These are phyloP conservation scores for Rhinopomastus cyanomelas DNA, from an alignment of 2,113 vertebrate genomes.

Conservation along the genomic window DNA sequence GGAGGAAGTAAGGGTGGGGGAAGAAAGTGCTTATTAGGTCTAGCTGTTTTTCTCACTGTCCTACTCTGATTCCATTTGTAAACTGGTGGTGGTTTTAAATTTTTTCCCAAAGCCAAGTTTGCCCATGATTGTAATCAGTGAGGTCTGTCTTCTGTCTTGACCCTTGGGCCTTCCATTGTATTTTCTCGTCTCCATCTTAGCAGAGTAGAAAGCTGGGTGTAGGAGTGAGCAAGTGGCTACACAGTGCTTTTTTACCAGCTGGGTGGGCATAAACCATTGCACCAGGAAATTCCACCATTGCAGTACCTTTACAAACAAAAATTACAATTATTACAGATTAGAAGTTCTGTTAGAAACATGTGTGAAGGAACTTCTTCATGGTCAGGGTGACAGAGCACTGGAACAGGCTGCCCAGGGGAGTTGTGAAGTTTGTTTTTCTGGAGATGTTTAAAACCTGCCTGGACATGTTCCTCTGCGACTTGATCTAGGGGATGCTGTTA, in stretches of 20 bases:
- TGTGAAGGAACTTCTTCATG: too few species aligned
- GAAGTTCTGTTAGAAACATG: neutral
- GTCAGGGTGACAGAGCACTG: too few species aligned
- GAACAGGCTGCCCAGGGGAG: too few species aligned
- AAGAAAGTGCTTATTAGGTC: neutral
- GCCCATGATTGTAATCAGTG: neutral
- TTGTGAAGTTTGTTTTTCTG: too few species aligned
- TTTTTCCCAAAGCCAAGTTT: neutral
- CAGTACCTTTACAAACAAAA: slow-evolving; percentile 11
- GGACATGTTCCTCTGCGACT: too few species aligned
- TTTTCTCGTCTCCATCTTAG: neutral
- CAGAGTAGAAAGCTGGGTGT: neutral
- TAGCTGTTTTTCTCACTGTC: neutral
- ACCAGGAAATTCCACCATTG: neutral
- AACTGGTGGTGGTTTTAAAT: neutral
- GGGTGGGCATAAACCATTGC: neutral
- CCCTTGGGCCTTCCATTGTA: neutral
- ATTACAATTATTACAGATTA: neutral
- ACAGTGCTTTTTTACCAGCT: too few species aligned
- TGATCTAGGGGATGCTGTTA: too few species aligned
- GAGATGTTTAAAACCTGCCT: too few species aligned
- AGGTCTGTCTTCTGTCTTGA: neutral
- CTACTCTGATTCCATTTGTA: neutral
- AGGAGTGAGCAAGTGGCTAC: neutral
- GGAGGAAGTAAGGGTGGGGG: neutral